Evolutionary conservation across 2,797 vertebrate genomes (phyloP).

Genomic region (Pangasius mekongensis): DNA sequence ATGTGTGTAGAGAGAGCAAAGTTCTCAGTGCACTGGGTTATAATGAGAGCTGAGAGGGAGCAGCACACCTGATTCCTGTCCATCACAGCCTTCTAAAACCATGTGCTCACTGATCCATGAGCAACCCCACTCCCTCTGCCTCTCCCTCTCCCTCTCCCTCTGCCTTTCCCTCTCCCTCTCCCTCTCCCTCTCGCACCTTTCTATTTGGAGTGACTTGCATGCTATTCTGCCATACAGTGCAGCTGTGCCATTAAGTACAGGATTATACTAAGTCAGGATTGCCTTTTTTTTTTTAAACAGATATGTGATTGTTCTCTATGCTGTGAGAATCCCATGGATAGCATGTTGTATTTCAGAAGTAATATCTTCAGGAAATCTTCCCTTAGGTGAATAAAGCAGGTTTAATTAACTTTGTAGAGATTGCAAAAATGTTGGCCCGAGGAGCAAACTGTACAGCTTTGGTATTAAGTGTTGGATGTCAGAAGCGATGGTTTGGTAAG

Average conservation of each 20-base stretch:
- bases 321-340: background rate
- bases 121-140: background rate
- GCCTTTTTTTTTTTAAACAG: background rate
- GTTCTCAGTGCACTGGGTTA: background rate
- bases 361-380: background rate
- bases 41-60: conserved; percentile 19
- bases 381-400: background rate
- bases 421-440: conserved; percentile 1
- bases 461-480: background rate
- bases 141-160: background rate
- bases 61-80: conserved; percentile 24
- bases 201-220: background rate
- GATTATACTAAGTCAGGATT: background rate
- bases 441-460: background rate
- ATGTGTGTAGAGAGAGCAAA: conserved; percentile 6
- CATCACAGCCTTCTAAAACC: background rate
- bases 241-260: background rate
- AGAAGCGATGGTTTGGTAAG: background rate
- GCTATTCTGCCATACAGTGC: background rate
- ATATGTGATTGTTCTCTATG: background rate
- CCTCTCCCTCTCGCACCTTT: background rate
- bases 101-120: conserved; percentile 28
- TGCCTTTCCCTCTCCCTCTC: background rate
- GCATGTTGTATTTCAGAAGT: background rate
- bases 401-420: background rate